A percentile compares a stretch with the other conserved stretches of the same genome.
phyloP scores from a whole-genome alignment of 2,797 vertebrate genomes.

The Halcyon badia region DNA sequence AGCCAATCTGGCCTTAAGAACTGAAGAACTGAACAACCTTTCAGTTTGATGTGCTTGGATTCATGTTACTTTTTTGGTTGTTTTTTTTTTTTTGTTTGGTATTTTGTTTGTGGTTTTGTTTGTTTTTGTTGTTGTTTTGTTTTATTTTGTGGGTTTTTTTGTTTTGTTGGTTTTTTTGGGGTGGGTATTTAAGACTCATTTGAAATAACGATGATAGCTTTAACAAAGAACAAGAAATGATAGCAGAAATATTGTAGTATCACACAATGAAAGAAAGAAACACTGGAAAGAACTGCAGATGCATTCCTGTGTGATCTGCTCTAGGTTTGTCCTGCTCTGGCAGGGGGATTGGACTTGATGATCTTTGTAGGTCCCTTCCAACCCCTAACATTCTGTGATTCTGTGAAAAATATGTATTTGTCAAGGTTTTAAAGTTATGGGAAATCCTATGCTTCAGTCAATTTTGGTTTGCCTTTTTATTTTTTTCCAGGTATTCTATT shows the following conservation, averaged over 20 bases:
- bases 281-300: neutral
- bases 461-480: neutral
- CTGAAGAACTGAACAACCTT: neutral
- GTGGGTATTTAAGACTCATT: neutral
- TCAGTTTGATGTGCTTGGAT: neutral
- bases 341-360: too few species aligned
- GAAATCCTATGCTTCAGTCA: neutral
- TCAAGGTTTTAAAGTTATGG: neutral
- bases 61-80: neutral
- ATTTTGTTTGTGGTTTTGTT: too few species aligned
- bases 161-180: too few species aligned
- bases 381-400: too few species aligned
- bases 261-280: neutral
- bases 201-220: neutral
- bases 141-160: too few species aligned
- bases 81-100: neutral
- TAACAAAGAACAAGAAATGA: neutral
- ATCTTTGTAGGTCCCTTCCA: too few species aligned
- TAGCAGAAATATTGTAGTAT: neutral
- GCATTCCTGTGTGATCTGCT: too few species aligned
- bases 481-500: neutral
- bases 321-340: too few species aligned
- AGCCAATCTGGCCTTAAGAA: neutral
- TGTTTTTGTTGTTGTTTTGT: too few species aligned
- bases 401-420: neutral